Conservation (phyloP, 2,113 vertebrate species). For the Phrynosoma blainvillii region DNA sequence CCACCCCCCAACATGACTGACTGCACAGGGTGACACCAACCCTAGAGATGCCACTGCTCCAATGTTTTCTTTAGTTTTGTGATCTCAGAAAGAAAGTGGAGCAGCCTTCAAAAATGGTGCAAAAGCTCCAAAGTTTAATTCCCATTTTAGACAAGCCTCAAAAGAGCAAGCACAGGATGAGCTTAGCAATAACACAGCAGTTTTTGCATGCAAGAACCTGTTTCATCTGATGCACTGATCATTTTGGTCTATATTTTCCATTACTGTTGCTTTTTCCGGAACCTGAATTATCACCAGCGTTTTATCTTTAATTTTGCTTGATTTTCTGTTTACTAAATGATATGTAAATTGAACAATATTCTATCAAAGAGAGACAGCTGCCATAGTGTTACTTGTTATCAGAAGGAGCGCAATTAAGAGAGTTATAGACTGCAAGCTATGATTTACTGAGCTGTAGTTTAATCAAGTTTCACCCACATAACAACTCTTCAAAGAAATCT, state of each 20-base stretch:
- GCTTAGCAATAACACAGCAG: not conserved
- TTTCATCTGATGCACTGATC: not conserved
- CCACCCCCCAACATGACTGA: no score
- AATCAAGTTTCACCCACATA: slow-evolving; percentile 22
- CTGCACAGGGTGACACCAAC: no score
- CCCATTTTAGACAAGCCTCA: not conserved
- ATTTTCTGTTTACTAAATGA: slow-evolving; percentile 39
- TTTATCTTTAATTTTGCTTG: slow-evolving; percentile 7
- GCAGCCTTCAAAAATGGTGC: not conserved
- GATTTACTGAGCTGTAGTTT: slow-evolving; percentile 12
- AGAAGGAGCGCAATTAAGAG: slow-evolving; percentile 19
- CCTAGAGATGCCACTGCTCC: not conserved
- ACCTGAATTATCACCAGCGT: not conserved
- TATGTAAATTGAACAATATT: slow-evolving; percentile 28
- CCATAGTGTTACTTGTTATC: slow-evolving; percentile 23
- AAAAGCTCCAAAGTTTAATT: not conserved
- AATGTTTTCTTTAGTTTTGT: not conserved
- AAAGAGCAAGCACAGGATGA: not conserved
- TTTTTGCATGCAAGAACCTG: not conserved
- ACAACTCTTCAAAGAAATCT: slow-evolving; percentile 14
- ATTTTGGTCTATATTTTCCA: not conserved
- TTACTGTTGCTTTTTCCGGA: not conserved
- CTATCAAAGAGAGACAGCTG: slow-evolving; percentile 28
- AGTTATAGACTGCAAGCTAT: slow-evolving; percentile 17
- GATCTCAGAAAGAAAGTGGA: not conserved